Evolutionary conservation across 2,113 vertebrate species (phyloP).

Genomic region (Chamaetylas fuelleborni): DNA sequence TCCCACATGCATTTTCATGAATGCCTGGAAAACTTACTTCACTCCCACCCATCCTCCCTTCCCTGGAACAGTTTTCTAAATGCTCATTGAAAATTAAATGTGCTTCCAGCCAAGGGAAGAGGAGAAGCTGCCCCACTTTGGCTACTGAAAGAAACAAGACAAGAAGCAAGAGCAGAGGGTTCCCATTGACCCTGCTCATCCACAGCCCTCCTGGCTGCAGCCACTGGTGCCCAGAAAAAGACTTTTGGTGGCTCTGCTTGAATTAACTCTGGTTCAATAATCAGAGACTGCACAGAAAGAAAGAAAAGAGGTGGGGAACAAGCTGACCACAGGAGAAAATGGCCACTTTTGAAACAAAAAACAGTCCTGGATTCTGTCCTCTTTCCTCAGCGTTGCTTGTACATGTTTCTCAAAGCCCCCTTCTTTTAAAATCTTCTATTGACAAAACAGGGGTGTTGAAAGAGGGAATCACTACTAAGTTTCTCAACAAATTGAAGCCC

Average conservation of each 20-base stretch:
- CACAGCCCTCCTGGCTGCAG: background rate
- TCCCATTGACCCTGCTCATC: background rate
- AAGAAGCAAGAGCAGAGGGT: background rate
- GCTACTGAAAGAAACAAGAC: background rate
- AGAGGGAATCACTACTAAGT: background rate
- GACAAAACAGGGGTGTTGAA: background rate
- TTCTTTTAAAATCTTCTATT: background rate
- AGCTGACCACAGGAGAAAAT: background rate
- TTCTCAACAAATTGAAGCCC: background rate
- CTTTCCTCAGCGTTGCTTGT: background rate
- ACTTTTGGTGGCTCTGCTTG: background rate
- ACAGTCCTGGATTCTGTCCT: background rate
- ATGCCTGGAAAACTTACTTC: background rate
- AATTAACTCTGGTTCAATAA: background rate
- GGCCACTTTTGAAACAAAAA: background rate
- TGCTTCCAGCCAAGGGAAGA: background rate
- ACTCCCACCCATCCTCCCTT: constrained; percentile 7
- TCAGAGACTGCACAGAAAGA: background rate
- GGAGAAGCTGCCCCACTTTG: background rate
- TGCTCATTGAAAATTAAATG: background rate
- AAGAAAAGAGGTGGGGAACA: background rate
- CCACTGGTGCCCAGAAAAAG: background rate
- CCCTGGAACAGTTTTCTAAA: background rate
- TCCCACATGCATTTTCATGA: constrained; percentile 52
- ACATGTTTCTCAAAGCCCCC: accelerated